phyloP scores from a whole-genome alignment of 2,888 invertebrate species.

The Cataglyphis livida region DNA sequence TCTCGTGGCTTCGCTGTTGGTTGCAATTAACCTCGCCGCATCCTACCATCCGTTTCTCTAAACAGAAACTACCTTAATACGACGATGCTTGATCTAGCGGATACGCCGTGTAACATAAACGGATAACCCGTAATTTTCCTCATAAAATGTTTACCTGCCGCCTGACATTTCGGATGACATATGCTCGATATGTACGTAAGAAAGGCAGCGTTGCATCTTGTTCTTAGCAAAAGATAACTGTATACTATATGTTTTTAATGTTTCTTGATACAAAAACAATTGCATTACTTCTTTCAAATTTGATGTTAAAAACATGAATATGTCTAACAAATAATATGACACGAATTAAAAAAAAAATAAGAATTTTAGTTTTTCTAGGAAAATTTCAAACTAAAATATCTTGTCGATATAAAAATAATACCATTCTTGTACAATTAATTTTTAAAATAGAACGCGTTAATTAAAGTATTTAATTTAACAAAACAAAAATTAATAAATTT shows the following conservation, averaged over 20 bases:
- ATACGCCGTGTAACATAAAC: slow-evolving; percentile 41
- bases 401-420: background rate
- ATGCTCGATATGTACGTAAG: slow-evolving; percentile 3
- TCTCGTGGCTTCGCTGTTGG: slow-evolving; percentile 42
- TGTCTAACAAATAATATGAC: background rate
- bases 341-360: background rate
- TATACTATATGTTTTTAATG: background rate
- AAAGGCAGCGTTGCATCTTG: background rate
- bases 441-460: background rate
- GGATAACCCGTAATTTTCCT: slow-evolving; percentile 44
- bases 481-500: background rate
- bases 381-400: background rate
- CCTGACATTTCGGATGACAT: slow-evolving; percentile 32
- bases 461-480: background rate
- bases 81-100: slow-evolving; percentile 59
- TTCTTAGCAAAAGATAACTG: background rate
- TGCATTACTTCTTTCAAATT: slow-evolving; percentile 11
- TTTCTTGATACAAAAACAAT: background rate
- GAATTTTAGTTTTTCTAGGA: background rate
- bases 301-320: background rate
- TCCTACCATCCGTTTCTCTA: slow-evolving; percentile 50
- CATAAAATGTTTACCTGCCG: slow-evolving; percentile 43
- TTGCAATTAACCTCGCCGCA: slow-evolving; percentile 66
- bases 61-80: slow-evolving; percentile 45
- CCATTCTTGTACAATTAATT: background rate